phyloP scores from a whole-genome alignment of 2,888 invertebrate species.

The Ectobius pallidus region DNA sequence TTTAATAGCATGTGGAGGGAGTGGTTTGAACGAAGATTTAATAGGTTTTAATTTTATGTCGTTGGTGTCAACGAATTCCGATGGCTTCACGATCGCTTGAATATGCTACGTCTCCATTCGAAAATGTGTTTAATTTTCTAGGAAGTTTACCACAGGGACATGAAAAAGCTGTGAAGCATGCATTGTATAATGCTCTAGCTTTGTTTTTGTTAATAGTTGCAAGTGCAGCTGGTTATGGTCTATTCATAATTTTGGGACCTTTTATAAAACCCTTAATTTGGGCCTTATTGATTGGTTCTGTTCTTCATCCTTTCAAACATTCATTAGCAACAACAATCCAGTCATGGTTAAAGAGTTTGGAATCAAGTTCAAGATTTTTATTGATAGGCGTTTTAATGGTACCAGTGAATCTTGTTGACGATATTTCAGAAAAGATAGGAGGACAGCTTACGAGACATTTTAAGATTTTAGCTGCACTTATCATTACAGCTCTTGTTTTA shows the following conservation, averaged over 20 bases:
- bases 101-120: conserved; percentile 59
- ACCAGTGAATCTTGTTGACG: conserved; percentile 79
- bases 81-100: conserved; percentile 34
- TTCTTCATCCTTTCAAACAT: conserved; percentile 93
- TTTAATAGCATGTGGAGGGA: not conserved
- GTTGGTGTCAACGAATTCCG: not conserved
- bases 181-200: conserved; percentile 89
- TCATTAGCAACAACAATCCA: conserved; percentile 76
- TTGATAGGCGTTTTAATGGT: conserved; percentile 65
- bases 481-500: conserved; percentile 57
- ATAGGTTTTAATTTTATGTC: not conserved
- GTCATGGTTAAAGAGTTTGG: conserved; percentile 77
- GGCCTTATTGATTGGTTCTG: conserved; percentile 96
- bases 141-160: conserved; percentile 72
- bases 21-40: not conserved
- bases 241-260: conserved; percentile 86
- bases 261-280: conserved; percentile 94
- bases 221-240: conserved; percentile 73
- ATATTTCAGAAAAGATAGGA: conserved; percentile 75
- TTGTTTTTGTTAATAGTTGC: conserved; percentile 73
- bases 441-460: conserved; percentile 71
- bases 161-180: conserved; percentile 89
- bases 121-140: conserved; percentile 72
- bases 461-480: conserved; percentile 61
- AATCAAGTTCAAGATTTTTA: conserved; percentile 70